A percentile compares a stretch with the other conserved stretches of the same genome.
These are phyloP conservation scores for Babylonia areolata DNA, from an alignment of 1,140 invertebrate genomes.

Conservation along the genomic window DNA sequence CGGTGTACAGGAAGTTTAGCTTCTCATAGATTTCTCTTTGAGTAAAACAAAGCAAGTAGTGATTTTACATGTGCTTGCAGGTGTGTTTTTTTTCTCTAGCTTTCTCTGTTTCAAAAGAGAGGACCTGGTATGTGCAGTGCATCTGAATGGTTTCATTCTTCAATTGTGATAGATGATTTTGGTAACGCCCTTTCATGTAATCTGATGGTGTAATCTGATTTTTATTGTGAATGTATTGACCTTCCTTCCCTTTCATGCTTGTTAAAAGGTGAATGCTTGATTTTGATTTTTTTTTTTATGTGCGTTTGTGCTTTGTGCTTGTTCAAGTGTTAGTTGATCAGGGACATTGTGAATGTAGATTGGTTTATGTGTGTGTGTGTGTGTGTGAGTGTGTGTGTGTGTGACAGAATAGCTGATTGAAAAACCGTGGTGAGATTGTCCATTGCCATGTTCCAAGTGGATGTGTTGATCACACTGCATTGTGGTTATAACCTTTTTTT, in stretches of 20 bases:
- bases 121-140: neutral
- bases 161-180: conserved; percentile 1
- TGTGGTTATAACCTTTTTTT: neutral
- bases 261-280: no score
- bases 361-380: neutral
- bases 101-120: neutral
- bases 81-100: neutral
- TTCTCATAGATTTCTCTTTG: neutral
- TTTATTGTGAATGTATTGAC: neutral
- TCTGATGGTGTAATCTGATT: neutral
- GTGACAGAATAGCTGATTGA: neutral
- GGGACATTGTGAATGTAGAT: no score
- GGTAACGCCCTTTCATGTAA: neutral
- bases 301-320: neutral
- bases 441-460: neutral
- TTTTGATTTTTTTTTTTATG: no score
- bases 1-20: neutral
- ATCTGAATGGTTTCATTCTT: neutral
- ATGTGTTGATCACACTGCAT: neutral
- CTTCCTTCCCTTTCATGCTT: no score
- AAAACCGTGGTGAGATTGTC: neutral
- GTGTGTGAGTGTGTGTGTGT: no score
- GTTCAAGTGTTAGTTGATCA: neutral
- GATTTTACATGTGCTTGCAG: neutral
- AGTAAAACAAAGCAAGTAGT: neutral